Evolutionary conservation across 1,140 invertebrate species (phyloP).

Genomic region (Lepidurus packardi): DNA sequence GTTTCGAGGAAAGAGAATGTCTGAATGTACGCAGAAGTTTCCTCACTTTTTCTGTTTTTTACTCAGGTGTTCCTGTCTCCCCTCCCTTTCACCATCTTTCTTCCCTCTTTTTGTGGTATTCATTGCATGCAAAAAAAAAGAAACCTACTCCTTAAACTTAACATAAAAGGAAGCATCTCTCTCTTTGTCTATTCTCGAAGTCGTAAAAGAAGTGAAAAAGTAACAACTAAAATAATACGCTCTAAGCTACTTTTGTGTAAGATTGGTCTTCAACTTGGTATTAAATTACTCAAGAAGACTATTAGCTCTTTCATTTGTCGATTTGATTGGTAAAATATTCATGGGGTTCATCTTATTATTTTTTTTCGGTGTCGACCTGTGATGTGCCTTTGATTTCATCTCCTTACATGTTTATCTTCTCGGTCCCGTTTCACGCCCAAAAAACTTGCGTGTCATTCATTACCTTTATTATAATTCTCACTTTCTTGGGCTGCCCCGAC

Average conservation of each 20-base stretch:
- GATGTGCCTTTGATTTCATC: constrained; percentile 19
- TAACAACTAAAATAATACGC: no score
- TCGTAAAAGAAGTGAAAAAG: no score
- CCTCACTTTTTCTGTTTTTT: background rate
- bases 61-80: background rate
- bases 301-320: background rate
- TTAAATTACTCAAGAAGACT: no score
- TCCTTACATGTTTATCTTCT: background rate
- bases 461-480: background rate
- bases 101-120: no score
- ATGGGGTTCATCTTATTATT: background rate
- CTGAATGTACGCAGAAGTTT: background rate
- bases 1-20: background rate
- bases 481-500: background rate
- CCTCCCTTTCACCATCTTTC: background rate
- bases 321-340: background rate
- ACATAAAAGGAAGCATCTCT: no score
- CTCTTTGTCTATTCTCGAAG: no score
- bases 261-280: no score
- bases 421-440: background rate
- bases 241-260: no score
- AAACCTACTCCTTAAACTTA: no score
- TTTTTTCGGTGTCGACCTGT: constrained; percentile 18
- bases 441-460: background rate
- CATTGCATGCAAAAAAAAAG: no score